Conservation (phyloP, 2,797 vertebrate species). For the Anguilla obscura region DNA sequence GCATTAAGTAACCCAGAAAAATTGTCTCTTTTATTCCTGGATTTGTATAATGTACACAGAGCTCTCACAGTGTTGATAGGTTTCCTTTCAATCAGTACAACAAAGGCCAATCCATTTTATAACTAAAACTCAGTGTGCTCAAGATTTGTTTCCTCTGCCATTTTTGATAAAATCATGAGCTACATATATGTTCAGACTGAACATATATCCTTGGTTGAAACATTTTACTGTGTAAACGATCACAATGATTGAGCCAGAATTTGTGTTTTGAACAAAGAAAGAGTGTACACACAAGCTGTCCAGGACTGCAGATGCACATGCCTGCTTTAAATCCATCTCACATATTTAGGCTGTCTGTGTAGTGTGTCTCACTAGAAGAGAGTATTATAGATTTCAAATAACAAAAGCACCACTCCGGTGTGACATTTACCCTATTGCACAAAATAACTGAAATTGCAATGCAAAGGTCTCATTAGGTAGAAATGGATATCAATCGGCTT, state of each 20-base stretch:
- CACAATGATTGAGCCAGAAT: too few relatives aligned
- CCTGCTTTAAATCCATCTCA: neutral
- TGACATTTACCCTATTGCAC: slow-evolving; percentile 36
- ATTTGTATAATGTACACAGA: neutral
- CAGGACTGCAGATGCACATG: neutral
- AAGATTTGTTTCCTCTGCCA: neutral
- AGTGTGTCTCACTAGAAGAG: slow-evolving; percentile 23
- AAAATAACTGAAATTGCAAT: slow-evolving; percentile 61
- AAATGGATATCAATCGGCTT: slow-evolving; percentile 48
- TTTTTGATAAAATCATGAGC: too few relatives aligned
- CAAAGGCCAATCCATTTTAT: neutral
- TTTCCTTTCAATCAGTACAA: neutral
- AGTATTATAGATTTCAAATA: slow-evolving; percentile 46
- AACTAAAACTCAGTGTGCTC: neutral
- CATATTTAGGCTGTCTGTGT: neutral
- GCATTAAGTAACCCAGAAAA: neutral
- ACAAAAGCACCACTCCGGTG: slow-evolving; percentile 39
- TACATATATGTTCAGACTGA: neutral
- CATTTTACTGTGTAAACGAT: neutral
- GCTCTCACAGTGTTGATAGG: neutral
- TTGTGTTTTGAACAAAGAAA: neutral
- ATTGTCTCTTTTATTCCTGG: neutral
- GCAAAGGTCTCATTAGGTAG: slow-evolving; percentile 65
- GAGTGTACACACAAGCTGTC: neutral
- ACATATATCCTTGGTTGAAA: neutral